Evolutionary conservation across 2,888 invertebrate species (phyloP).

Genomic region (Oeneis ivallda): DNA sequence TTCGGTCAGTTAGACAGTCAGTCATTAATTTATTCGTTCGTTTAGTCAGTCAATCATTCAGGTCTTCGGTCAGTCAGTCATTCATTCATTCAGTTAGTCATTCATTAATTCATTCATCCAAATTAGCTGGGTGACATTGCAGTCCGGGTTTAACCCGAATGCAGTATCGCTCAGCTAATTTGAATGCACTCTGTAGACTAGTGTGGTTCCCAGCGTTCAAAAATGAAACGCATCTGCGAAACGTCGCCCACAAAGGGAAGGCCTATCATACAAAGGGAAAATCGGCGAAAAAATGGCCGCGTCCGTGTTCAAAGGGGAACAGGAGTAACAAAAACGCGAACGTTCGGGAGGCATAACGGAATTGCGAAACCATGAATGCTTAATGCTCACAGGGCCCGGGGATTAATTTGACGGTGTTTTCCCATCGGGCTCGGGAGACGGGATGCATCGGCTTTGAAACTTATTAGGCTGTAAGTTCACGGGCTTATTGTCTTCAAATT

Average conservation of each 20-base stretch:
- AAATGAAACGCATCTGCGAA: constrained; percentile 13
- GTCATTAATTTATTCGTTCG: no score
- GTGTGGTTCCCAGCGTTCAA: not conserved
- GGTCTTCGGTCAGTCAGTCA: no score
- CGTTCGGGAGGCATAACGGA: constrained; percentile 64
- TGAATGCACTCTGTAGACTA: not conserved
- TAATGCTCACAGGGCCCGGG: constrained; percentile 61
- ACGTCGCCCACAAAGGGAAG: constrained; percentile 14
- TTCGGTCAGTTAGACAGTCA: no score
- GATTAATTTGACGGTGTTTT: constrained; percentile 64
- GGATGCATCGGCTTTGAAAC: constrained; percentile 41
- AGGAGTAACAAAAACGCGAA: constrained; percentile 45
- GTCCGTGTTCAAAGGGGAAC: constrained; percentile 38
- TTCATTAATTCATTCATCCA: no score
- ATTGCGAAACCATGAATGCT: constrained; percentile 72
- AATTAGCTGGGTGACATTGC: no score
- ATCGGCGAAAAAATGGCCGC: constrained; percentile 28
- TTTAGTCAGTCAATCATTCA: no score
- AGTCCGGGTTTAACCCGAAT: no score
- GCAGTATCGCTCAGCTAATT: not conserved
- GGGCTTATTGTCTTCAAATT: not conserved
- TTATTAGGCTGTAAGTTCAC: constrained; percentile 14
- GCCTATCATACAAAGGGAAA: constrained; percentile 18
- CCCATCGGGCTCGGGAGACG: constrained; percentile 47
- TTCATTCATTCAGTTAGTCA: no score